Percentiles rank a stretch among this genome's conserved stretches.
These are phyloP conservation scores for Menidia menidia DNA, from an alignment of 2,797 vertebrate genomes.

Conservation along the genomic window DNA sequence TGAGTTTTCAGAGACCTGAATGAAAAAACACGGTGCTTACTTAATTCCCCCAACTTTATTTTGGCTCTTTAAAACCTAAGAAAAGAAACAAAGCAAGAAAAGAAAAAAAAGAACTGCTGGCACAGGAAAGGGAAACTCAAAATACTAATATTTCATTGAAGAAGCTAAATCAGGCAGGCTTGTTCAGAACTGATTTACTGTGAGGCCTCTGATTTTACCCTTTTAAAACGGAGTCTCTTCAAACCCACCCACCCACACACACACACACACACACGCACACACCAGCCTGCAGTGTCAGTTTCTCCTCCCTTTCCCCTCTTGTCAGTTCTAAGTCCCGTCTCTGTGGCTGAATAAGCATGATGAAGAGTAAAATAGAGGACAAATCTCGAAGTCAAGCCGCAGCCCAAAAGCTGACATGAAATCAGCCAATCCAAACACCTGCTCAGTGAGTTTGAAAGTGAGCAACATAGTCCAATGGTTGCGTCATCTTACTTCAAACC, in stretches of 20 bases:
- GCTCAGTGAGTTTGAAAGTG: conserved; percentile 54
- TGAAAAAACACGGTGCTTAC: conserved; percentile 57
- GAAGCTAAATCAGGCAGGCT: conserved; percentile 39
- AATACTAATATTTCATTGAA: conserved; percentile 46
- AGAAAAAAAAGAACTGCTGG: conserved; percentile 29
- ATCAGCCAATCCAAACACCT: conserved; percentile 65
- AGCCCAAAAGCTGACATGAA: conserved; percentile 62
- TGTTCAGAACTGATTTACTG: conserved; percentile 10
- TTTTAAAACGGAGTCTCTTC: conserved; percentile 29
- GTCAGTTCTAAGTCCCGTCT: conserved; percentile 3
- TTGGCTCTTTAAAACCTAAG: conserved; percentile 39
- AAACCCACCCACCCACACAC: conserved; percentile 21
- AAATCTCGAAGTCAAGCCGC: conserved; percentile 55
- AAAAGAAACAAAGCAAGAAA: conserved; percentile 47
- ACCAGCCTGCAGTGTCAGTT: conserved; percentile 6
- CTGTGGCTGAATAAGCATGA: conserved; percentile 25
- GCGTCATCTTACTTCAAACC: conserved; percentile 45
- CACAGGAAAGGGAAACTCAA: conserved; percentile 40
- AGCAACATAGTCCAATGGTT: conserved; percentile 49
- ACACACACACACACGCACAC: conserved; percentile 22
- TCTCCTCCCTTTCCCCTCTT: background rate
- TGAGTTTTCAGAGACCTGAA: conserved; percentile 59
- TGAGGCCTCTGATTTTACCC: conserved; percentile 22
- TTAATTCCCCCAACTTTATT: conserved; percentile 60
- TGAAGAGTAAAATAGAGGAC: conserved; percentile 31